These are phyloP conservation scores for Tyria jacobaeae DNA, from an alignment of 2,888 invertebrate species.

Conservation along the genomic window DNA sequence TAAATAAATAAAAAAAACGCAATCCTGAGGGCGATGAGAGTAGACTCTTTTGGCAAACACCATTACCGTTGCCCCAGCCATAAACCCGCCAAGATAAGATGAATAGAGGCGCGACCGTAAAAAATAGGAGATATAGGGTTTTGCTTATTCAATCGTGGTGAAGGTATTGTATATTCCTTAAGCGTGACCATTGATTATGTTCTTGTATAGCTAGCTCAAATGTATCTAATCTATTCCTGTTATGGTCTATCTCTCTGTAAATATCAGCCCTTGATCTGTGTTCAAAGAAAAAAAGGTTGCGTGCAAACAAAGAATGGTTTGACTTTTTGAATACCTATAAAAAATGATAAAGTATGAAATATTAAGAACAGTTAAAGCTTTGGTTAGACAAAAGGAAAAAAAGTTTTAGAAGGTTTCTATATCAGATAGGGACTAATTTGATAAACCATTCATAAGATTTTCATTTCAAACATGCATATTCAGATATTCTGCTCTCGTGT, in stretches of 20 bases:
- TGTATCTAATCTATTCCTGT: background rate
- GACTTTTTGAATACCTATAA: too few relatives aligned
- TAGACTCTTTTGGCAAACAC: slow-evolving; percentile 65
- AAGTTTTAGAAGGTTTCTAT: too few relatives aligned
- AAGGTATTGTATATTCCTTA: slow-evolving; percentile 8
- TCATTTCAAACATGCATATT: too few relatives aligned
- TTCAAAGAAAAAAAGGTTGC: too few relatives aligned
- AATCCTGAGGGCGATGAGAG: slow-evolving; percentile 46
- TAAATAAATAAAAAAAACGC: slow-evolving; percentile 63
- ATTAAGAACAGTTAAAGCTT: too few relatives aligned
- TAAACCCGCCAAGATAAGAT: slow-evolving; percentile 76
- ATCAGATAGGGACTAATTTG: too few relatives aligned
- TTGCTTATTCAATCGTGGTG: slow-evolving; percentile 52
- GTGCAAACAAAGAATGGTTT: too few relatives aligned
- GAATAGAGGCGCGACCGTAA: slow-evolving; percentile 66
- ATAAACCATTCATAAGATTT: too few relatives aligned
- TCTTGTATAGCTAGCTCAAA: background rate
- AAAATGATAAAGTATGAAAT: too few relatives aligned
- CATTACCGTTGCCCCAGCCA: slow-evolving; percentile 65
- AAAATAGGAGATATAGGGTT: slow-evolving; percentile 66
- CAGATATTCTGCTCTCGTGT: too few relatives aligned
- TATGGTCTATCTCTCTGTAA: background rate
- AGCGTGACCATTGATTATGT: slow-evolving; percentile 4
- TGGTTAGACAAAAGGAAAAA: too few relatives aligned
- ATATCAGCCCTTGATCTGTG: background rate